Base-by-base conservation (phyloP, 2,797 vertebrate species). In the Sebastes elongatus region DNA sequence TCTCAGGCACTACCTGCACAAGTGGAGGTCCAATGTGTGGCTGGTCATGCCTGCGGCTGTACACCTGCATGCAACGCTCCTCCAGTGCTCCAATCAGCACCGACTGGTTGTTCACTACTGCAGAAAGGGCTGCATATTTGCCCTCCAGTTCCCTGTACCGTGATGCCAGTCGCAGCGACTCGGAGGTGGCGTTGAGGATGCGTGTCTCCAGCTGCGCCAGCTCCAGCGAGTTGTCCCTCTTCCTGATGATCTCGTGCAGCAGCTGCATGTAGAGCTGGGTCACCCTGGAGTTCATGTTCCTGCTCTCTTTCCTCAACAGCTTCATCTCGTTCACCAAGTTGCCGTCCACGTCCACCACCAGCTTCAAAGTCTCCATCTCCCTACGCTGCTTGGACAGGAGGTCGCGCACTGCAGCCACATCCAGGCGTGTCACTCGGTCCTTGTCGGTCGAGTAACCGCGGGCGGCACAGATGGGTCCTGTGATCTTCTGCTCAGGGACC, bases 181-280 rank as follows among this genome's bases (percentile, higher is more conserved):
- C 98, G 0, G 96, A 95, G 7, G 98, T 99, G 38, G 97, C 94
- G 0, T 99, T 99, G 3, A 99, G 97, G 82, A 99, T 95, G 79
- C 97, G 98, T 27, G 97, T 98, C 93, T 99, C 98, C 93, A 99
- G 78, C 82, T 98, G 98, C 5, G 98, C 97, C 30, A 99, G 95
- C 93, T 99, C 99, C 5, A 99, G 96, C 0, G 99, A 97, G 84
- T 99, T 99, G 81, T 99, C 99, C 9, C 99, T 94, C 88, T 99
- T 99, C 14, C 99, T 96, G 78, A 99, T 99, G 27, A 99, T 99
- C 94, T 99, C 98, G 0, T 99, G 99, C 78, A 99, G 82, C 61
- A 99, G 96, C 62, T 99, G 99, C 98, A 99, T 99, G 56, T 99
- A 99, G 79, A 99, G 97, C 33, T 99, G 99, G 2, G 99, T 99